A percentile compares a stretch with the other conserved stretches of the same genome.
phyloP scores from a whole-genome alignment of 2,113 vertebrate species.

The Pterocles orientalis region DNA sequence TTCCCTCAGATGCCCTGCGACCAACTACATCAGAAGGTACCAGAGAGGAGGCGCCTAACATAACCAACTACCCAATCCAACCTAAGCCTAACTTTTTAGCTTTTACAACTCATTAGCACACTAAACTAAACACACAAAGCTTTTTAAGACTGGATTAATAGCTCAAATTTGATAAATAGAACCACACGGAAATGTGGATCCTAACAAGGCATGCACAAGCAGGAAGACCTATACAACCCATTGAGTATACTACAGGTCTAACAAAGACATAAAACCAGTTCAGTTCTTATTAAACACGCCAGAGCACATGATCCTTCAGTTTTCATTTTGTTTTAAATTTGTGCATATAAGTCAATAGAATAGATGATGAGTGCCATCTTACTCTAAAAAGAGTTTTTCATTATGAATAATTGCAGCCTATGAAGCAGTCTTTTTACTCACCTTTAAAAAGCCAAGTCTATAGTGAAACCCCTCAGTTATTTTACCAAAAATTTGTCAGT shows the following conservation, averaged over 20 bases:
- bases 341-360: background rate
- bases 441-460: background rate
- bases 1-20: background rate
- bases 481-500: background rate
- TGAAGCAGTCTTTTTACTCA: background rate
- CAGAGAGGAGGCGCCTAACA: background rate
- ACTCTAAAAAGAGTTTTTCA: background rate
- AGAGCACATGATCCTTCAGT: fast-evolving
- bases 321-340: background rate
- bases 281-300: background rate
- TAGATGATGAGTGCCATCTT: background rate
- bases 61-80: background rate
- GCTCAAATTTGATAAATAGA: background rate
- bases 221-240: background rate
- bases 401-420: background rate
- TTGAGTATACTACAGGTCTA: background rate
- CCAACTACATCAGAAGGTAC: background rate
- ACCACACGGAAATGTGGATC: background rate
- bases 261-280: background rate
- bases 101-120: background rate
- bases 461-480: background rate
- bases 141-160: background rate
- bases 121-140: background rate
- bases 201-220: background rate
- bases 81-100: background rate